Evolutionary conservation across 2,113 vertebrate genomes (phyloP).

Genomic region (Greenwoodochromis staneri): DNA sequence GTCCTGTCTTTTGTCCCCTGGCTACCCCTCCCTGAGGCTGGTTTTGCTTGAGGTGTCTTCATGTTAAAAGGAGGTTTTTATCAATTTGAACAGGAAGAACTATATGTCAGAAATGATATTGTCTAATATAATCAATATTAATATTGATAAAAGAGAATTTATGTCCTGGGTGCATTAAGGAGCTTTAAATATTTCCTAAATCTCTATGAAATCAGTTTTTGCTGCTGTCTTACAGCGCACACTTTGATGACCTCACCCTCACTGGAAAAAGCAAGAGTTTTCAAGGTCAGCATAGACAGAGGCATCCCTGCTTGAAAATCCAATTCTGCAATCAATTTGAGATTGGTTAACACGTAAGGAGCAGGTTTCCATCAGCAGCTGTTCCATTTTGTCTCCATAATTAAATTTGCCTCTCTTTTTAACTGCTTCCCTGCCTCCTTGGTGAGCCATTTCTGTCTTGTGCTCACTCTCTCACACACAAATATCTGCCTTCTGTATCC

Average conservation of each 20-base stretch:
- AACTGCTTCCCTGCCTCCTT: neutral
- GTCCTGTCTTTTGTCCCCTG: neutral
- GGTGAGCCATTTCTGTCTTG: neutral
- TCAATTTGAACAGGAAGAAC: neutral
- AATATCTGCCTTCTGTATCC: neutral
- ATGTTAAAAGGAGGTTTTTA: neutral
- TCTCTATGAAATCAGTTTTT: neutral
- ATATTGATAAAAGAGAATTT: neutral
- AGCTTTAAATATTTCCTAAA: neutral
- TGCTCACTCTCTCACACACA: neutral
- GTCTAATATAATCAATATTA: neutral
- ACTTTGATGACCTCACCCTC: neutral
- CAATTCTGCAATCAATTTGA: conserved; percentile 8
- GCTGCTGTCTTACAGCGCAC: neutral
- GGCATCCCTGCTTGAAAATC: neutral
- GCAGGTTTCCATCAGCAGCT: neutral
- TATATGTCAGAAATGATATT: neutral
- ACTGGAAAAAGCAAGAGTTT: neutral
- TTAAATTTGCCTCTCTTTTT: conserved; percentile 6
- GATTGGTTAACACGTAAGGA: neutral
- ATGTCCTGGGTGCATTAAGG: neutral
- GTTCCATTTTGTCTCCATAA: conserved; percentile 4
- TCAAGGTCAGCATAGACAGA: neutral
- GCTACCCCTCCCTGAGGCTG: neutral
- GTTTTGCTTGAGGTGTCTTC: neutral